Conservation (phyloP, 2,797 vertebrate species). For the Dendrocincla tyrannina region DNA sequence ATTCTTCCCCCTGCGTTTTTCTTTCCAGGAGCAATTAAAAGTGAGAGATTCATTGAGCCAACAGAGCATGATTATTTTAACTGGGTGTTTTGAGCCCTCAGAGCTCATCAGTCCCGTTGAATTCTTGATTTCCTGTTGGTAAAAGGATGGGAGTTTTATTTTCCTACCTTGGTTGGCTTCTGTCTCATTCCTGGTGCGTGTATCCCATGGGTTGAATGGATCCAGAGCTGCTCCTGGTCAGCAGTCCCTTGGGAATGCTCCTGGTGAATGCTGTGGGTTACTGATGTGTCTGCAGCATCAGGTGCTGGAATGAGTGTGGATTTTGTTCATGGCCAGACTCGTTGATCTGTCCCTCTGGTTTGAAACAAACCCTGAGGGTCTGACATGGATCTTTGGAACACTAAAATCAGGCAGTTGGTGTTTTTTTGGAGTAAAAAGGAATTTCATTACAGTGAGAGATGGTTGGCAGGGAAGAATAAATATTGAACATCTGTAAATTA, state of each 20-base stretch:
- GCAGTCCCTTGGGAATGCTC: neutral
- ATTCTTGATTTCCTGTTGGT: neutral
- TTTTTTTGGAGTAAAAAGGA: neutral
- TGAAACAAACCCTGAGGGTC: neutral
- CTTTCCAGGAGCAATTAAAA: neutral
- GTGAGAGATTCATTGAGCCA: neutral
- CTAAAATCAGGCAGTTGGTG: neutral
- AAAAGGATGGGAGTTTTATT: neutral
- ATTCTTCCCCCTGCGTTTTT: neutral
- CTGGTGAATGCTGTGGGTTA: accelerated
- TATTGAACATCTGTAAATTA: neutral
- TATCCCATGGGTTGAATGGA: neutral
- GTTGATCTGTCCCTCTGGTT: neutral
- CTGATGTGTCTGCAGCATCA: neutral
- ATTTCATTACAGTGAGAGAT: neutral
- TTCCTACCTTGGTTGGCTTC: neutral
- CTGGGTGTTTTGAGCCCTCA: neutral
- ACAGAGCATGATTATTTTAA: neutral
- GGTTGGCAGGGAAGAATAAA: neutral
- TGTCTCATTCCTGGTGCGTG: accelerated
- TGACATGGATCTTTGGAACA: neutral
- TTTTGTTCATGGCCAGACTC: neutral
- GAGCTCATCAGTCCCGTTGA: accelerated
- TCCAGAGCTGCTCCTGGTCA: neutral
- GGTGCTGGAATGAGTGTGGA: neutral